A percentile compares a stretch with the other conserved stretches of the same genome.
Conservation (phyloP, 92 coral and sea anemone genomes). For the Palythoa heliodiscus region DNA sequence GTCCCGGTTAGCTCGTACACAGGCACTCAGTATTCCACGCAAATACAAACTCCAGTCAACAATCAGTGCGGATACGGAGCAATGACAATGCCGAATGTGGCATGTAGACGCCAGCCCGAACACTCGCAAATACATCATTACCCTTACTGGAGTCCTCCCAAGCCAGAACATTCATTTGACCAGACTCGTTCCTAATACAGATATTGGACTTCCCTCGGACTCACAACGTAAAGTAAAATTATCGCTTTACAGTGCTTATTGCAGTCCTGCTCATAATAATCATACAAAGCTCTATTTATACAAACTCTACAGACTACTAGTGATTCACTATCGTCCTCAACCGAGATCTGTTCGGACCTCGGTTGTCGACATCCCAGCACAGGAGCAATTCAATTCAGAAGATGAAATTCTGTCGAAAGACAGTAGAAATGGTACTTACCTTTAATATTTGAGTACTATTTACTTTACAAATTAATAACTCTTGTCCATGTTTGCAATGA, state of each 20-base stretch:
- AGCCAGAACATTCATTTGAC: constrained; percentile 81
- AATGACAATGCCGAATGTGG: constrained; percentile 88
- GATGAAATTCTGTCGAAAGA: constrained; percentile 52
- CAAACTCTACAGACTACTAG: constrained; percentile 44
- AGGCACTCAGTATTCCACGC: constrained; percentile 93
- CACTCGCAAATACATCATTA: constrained; percentile 80
- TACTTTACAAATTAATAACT: constrained; percentile 78
- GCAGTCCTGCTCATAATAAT: constrained; percentile 38
- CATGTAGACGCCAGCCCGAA: constrained; percentile 93
- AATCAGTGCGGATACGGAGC: constrained; percentile 96
- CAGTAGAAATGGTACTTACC: constrained; percentile 52
- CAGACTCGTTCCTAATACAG: constrained; percentile 81
- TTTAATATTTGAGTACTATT: constrained; percentile 76
- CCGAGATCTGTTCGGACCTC: constrained; percentile 26
- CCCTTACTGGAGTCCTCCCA: constrained; percentile 94
- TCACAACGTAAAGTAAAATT: not conserved
- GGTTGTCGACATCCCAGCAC: constrained; percentile 25
- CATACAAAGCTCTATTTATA: constrained; percentile 73
- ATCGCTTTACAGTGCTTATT: not conserved
- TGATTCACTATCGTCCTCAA: constrained; percentile 42
- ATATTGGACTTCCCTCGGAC: constrained; percentile 40
- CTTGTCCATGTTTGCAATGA: constrained; percentile 58
- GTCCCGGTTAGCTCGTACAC: constrained; percentile 98
- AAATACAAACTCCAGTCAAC: constrained; percentile 94
- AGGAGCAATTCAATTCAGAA: constrained; percentile 37